Conservation (phyloP, 2,888 invertebrate genomes). For the Coecobrya sp. region DNA sequence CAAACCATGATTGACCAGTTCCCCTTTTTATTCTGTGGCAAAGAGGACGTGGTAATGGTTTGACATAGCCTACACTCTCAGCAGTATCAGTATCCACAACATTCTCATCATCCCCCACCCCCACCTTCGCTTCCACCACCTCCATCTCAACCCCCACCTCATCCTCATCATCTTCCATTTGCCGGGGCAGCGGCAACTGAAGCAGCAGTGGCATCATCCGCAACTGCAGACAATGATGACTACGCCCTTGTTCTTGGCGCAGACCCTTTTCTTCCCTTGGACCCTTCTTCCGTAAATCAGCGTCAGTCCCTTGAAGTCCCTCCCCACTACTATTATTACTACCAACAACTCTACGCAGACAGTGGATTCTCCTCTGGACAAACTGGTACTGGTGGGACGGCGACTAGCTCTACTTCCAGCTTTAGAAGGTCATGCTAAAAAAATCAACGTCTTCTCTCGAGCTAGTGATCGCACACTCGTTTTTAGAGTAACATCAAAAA, state of each 20-base stretch:
- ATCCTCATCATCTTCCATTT: slow-evolving; percentile 14
- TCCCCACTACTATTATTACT: slow-evolving; percentile 85
- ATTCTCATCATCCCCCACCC: slow-evolving; percentile 51
- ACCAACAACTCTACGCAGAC: slow-evolving; percentile 78
- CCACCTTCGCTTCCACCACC: neutral
- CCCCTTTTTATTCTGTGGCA: slow-evolving; percentile 97
- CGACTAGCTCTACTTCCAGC: slow-evolving; percentile 79
- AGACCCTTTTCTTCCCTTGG: slow-evolving; percentile 20
- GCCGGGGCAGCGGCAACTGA: neutral
- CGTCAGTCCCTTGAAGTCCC: slow-evolving; percentile 85
- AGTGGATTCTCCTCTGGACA: slow-evolving; percentile 70
- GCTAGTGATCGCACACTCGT: slow-evolving; percentile 25
- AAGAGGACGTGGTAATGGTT: slow-evolving; percentile 97
- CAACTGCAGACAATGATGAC: slow-evolving; percentile 26
- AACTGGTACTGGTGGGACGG: slow-evolving; percentile 76
- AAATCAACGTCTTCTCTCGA: neutral
- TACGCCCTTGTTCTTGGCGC: slow-evolving; percentile 31
- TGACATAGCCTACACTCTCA: slow-evolving; percentile 84
- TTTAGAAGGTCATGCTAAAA: slow-evolving; percentile 83
- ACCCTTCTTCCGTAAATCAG: slow-evolving; percentile 48
- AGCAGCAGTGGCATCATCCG: too few species aligned
- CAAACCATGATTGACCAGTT: slow-evolving; percentile 99
- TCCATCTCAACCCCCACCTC: neutral
- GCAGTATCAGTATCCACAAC: slow-evolving; percentile 79
- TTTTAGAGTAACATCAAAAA: neutral